Conservation (phyloP, 2,797 vertebrate species). For the Hydrophis major region DNA sequence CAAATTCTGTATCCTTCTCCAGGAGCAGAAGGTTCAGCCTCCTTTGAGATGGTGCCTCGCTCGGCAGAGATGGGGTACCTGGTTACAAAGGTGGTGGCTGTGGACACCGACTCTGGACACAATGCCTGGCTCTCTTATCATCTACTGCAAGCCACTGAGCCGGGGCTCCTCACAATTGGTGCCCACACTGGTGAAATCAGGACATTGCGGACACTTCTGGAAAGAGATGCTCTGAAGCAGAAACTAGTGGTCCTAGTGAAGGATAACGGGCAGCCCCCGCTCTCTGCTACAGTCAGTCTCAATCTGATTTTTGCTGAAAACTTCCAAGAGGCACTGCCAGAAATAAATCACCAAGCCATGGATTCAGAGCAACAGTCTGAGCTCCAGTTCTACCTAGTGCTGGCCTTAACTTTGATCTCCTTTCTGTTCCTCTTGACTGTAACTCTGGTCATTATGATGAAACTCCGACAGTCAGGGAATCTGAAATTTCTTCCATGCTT, state of each 20-base stretch:
- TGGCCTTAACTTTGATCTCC: constrained; percentile 71
- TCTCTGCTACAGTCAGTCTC: constrained; percentile 27
- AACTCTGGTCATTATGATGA: constrained; percentile 27
- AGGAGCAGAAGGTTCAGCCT: constrained; percentile 59
- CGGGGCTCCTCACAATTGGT: constrained; percentile 70
- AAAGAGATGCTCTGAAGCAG: constrained; percentile 63
- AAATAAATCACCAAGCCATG: no score
- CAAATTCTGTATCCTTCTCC: constrained; percentile 58
- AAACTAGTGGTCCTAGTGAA: constrained; percentile 36
- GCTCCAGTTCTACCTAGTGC: constrained; percentile 69
- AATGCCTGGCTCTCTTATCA: constrained; percentile 81
- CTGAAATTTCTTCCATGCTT: constrained; percentile 4
- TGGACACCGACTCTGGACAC: constrained; percentile 79
- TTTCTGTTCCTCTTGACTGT: constrained; percentile 66
- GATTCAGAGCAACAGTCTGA: neutral
- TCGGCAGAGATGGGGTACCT: constrained; percentile 42
- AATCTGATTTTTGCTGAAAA: constrained; percentile 38
- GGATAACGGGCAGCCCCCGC: constrained; percentile 44
- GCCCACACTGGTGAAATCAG: constrained; percentile 67
- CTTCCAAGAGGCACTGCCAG: constrained; percentile 41
- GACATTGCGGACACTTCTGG: constrained; percentile 60
- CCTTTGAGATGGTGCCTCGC: constrained; percentile 67
- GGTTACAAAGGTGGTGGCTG: constrained; percentile 72
- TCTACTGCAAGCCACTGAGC: constrained; percentile 70
- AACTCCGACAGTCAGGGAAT: constrained; percentile 7